Conservation (phyloP, 2,797 vertebrate genomes). For the Phylloscopus collybita region DNA sequence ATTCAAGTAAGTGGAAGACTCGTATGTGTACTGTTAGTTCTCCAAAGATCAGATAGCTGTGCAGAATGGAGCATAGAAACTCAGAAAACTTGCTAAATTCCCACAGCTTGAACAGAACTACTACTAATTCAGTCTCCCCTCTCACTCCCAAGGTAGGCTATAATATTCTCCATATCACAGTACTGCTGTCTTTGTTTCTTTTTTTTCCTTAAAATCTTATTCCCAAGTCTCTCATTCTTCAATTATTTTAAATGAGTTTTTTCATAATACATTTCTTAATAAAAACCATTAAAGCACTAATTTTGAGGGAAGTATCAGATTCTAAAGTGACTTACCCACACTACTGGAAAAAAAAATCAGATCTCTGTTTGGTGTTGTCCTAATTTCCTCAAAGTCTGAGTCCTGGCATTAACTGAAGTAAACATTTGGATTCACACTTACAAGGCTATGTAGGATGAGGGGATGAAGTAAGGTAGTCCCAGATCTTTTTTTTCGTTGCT, state of each 20-base stretch:
- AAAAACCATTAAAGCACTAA: not conserved
- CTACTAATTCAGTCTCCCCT: not conserved
- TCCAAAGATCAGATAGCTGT: not conserved
- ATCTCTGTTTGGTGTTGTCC: not conserved
- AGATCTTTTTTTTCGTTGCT: not conserved
- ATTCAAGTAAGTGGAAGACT: not conserved
- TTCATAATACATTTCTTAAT: not conserved
- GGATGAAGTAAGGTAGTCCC: not conserved
- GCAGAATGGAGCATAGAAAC: not conserved
- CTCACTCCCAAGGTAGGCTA: rapidly evolving
- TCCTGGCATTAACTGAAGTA: not conserved
- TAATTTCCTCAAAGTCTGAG: not conserved
- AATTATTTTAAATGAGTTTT: not conserved
- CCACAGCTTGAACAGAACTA: not conserved
- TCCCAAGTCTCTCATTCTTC: not conserved
- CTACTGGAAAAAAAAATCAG: not conserved
- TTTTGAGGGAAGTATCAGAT: not conserved
- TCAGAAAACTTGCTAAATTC: not conserved
- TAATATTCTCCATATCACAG: not conserved
- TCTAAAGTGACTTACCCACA: not conserved
- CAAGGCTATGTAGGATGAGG: not conserved
- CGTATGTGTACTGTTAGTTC: not conserved
- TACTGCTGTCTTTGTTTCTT: not conserved
- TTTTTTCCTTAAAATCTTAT: not conserved
- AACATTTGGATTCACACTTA: not conserved